Conservation (phyloP, 53 echinoderm and acorn worm genomes). For the Echinometra lucunter region DNA sequence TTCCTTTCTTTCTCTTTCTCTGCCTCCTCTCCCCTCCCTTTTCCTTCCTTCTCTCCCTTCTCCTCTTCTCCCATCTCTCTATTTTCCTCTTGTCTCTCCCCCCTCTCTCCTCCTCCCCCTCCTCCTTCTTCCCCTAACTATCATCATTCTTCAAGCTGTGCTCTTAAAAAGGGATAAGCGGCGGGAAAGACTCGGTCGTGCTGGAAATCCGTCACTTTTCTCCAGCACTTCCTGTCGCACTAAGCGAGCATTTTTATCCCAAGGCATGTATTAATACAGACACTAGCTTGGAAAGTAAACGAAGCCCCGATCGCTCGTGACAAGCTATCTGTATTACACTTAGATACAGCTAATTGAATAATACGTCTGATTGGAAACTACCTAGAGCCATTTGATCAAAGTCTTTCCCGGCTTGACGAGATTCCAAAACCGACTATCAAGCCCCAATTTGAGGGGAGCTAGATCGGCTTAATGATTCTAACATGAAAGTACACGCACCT, state of each 20-base stretch:
- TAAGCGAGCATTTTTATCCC: constrained; percentile 54
- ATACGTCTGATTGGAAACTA: constrained; percentile 51
- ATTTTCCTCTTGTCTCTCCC: neutral
- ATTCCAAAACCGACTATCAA: constrained; percentile 61
- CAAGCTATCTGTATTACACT: constrained; percentile 70
- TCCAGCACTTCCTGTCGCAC: constrained; percentile 57
- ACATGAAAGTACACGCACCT: constrained; percentile 48
- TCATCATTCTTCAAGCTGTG: constrained; percentile 28
- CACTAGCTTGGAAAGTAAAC: constrained; percentile 54
- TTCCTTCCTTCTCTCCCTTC: neutral
- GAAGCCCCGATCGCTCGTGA: constrained; percentile 55
- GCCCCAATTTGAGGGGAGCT: constrained; percentile 49
- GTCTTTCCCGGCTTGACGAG: constrained; percentile 39
- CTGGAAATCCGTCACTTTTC: constrained; percentile 53
- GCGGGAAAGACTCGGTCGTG: constrained; percentile 29
- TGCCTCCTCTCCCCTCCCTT: neutral
- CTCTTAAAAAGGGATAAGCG: constrained; percentile 26
- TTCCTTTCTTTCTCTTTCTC: neutral
- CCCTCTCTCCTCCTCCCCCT: neutral
- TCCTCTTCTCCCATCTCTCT: neutral
- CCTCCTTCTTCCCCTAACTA: neutral
- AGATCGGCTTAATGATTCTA: constrained; percentile 54
- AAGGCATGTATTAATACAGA: constrained; percentile 68
- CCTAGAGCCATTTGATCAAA: constrained; percentile 57
- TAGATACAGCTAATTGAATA: constrained; percentile 69